Conservation (phyloP, 2,113 vertebrate genomes). For the Poecile atricapillus region DNA sequence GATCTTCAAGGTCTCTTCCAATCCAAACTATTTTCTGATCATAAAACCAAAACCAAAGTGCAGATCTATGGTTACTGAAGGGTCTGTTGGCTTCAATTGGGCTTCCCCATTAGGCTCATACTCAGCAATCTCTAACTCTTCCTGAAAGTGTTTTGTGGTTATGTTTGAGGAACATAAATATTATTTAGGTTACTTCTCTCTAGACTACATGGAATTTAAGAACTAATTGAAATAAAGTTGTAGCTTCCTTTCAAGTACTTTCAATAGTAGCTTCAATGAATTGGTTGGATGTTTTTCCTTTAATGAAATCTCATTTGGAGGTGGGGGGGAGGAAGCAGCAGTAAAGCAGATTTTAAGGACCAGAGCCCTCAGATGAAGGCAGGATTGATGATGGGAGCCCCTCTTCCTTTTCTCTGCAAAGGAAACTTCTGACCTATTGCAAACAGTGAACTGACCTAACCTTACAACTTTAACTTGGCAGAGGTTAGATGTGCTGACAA, state of each 20-base stretch:
- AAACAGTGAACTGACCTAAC: background rate
- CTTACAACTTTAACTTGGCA: background rate
- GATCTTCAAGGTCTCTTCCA: background rate
- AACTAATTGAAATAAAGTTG: background rate
- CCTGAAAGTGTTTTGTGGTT: background rate
- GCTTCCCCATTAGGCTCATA: background rate
- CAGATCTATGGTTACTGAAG: background rate
- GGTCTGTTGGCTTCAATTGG: background rate
- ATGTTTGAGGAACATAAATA: background rate
- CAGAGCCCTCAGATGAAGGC: background rate
- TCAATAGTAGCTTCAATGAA: background rate
- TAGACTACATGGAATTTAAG: background rate
- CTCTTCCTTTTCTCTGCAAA: background rate
- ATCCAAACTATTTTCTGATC: background rate
- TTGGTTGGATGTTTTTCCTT: background rate
- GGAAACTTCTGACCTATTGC: background rate
- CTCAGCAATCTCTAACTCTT: background rate
- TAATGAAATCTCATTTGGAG: background rate
- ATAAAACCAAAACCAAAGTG: background rate
- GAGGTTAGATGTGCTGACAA: background rate
- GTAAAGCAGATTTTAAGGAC: background rate
- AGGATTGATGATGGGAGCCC: background rate
- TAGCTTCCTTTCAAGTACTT: background rate
- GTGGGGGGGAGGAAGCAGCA: background rate
- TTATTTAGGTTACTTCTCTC: background rate